Conservation (phyloP, 2,797 vertebrate genomes). For the Peromyscus eremicus region DNA sequence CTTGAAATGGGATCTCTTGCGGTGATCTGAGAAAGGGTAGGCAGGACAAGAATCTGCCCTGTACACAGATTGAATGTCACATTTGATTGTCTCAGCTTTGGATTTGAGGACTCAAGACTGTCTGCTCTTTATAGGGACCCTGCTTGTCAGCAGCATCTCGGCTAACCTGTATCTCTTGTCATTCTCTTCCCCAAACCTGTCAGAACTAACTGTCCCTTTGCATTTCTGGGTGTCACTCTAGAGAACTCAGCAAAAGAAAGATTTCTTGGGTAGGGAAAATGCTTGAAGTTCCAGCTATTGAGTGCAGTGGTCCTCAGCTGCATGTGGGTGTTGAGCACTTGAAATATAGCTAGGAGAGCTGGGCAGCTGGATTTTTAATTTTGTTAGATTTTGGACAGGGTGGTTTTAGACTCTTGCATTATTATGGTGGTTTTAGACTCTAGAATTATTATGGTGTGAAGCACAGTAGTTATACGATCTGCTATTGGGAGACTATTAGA, state of each 20-base stretch:
- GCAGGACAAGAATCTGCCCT: not conserved
- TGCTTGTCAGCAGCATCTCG: not conserved
- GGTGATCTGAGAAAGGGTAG: not conserved
- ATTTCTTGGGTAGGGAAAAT: not conserved
- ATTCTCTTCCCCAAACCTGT: not conserved
- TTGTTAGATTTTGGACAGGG: not conserved
- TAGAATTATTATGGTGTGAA: not conserved
- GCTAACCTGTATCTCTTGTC: not conserved
- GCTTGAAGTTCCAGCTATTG: not conserved
- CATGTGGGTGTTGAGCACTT: not conserved
- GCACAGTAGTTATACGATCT: not conserved
- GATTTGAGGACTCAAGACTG: not conserved
- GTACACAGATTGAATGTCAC: not conserved
- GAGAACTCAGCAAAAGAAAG: not conserved
- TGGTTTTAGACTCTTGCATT: not conserved
- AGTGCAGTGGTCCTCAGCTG: not conserved
- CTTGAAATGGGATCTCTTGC: conserved; percentile 50
- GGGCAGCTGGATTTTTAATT: not conserved
- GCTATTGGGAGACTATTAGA: not conserved
- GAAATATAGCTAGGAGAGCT: not conserved
- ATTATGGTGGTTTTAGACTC: not conserved
- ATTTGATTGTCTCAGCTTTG: not conserved
- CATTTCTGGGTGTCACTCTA: not conserved
- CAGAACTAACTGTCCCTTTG: not conserved
- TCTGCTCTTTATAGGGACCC: not conserved